Evolutionary conservation across 92 coral and sea anemone genomes (phyloP).

Genomic region (Epizoanthus scotinus): DNA sequence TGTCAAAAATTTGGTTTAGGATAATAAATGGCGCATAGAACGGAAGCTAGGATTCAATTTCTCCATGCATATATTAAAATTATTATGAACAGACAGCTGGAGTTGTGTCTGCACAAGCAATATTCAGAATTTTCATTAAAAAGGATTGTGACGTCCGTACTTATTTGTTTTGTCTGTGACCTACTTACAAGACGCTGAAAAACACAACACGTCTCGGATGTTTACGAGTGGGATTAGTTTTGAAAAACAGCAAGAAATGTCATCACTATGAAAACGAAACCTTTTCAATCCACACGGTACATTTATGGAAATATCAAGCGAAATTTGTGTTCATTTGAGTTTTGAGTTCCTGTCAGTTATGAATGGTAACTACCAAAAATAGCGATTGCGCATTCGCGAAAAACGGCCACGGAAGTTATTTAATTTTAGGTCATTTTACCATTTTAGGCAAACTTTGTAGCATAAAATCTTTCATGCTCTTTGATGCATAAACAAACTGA

Average conservation of each 20-base stretch:
- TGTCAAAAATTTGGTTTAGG: background rate
- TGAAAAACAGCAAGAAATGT: background rate
- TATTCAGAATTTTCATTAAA: background rate
- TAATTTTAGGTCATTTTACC: too few relatives aligned
- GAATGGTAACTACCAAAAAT: too few relatives aligned
- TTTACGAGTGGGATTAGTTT: background rate
- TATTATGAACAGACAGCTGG: conserved; percentile 9
- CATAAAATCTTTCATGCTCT: too few relatives aligned
- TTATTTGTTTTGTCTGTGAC: background rate
- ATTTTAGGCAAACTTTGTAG: too few relatives aligned
- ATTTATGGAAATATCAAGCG: background rate
- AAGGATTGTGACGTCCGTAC: background rate
- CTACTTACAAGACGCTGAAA: background rate
- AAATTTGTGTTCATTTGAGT: too few relatives aligned
- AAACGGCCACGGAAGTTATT: too few relatives aligned
- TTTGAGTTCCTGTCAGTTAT: too few relatives aligned
- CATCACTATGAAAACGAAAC: background rate
- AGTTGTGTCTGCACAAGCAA: background rate
- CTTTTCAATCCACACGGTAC: background rate
- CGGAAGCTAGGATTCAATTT: conserved; percentile 2
- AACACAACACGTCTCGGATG: background rate
- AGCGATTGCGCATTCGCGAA: too few relatives aligned
- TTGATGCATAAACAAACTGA: too few relatives aligned
- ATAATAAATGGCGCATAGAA: background rate
- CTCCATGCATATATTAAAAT: conserved; percentile 6